Base-by-base conservation (phyloP, 2,888 invertebrate genomes). In the Meiosimyza platycephala region DNA sequence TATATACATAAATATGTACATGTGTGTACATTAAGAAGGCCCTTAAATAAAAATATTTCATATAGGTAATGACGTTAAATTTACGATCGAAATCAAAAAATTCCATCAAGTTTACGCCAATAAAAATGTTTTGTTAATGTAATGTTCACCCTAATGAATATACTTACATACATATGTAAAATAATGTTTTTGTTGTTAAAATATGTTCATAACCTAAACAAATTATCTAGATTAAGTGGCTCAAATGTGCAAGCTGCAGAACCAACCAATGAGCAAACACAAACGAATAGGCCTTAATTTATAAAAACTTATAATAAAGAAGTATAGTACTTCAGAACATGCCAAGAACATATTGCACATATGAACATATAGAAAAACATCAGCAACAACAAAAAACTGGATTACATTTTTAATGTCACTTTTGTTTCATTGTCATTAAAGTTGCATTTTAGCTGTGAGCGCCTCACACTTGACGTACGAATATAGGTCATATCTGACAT, bases 161-260 rank as follows among this genome's bases (percentile, higher is more conserved):
- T 28, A 28, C 28, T 3, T n/a, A n/a, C n/a, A n/a, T n/a, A n/a
- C n/a, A n/a, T n/a, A n/a, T n/a, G n/a, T 4, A 28, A 28, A 28
- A 4, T 4, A 3, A 4, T 4, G 28, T 3, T 28, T 22, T 22
- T 22, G 22, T 22, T 28, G 3, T 28, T 28, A 4, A 3, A 28
- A 3, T 28, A 28, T 28, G 4, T 4, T 28, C 28, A 28, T 28
- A 28, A 28, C 28, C 15, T 47, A 18, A 69, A 48, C 57, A 59
- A 69, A 59, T 22, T 3, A 50, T n/a, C 50, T 9, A 55, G 28
- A 28, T 28, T 28, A 28, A 28, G 6, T 59, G 54, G n/a, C 55
- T 15, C 50, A 22, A 40, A 70, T 70, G 70, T 70, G 70, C 70
- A 70, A 62, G 54, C n/a, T 63, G 70, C 70, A 70, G 54, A 70